Evolutionary conservation across 2,797 vertebrate genomes (phyloP).

Genomic region (Chelon labrosus): DNA sequence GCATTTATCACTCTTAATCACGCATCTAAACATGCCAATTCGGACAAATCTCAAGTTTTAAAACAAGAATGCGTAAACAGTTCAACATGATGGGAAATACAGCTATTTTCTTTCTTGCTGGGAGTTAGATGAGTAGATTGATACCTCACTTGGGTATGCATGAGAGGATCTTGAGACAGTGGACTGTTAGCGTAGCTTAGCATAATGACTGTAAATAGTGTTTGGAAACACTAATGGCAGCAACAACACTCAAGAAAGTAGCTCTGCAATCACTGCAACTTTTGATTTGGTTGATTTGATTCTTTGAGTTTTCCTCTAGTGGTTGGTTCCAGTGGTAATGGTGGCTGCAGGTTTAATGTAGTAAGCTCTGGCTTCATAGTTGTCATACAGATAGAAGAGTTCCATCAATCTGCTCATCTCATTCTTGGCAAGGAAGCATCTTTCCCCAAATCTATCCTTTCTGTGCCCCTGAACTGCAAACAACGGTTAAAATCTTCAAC

Average conservation of each 20-base stretch:
- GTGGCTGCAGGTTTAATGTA: too few relatives aligned
- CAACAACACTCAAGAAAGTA: too few relatives aligned
- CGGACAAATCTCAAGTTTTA: not conserved
- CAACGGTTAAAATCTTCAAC: not conserved
- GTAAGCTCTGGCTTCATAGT: not conserved
- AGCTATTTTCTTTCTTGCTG: not conserved
- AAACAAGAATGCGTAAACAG: not conserved
- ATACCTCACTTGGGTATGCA: not conserved
- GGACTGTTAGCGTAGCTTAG: not conserved
- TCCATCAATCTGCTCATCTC: not conserved
- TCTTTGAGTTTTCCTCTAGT: too few relatives aligned
- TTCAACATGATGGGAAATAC: not conserved
- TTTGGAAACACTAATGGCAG: too few relatives aligned
- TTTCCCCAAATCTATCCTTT: not conserved
- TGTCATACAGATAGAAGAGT: not conserved
- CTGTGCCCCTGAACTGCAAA: not conserved
- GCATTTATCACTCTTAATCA: conserved; percentile 12
- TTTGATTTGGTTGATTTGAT: too few relatives aligned
- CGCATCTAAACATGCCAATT: not conserved
- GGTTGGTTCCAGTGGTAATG: too few relatives aligned
- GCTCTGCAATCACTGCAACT: too few relatives aligned
- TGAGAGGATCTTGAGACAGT: not conserved
- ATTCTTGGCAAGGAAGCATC: not conserved
- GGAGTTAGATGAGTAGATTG: not conserved
- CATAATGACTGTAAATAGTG: not conserved